Evolutionary conservation across 2,888 invertebrate genomes (phyloP).

Genomic region (Unio pictorum): DNA sequence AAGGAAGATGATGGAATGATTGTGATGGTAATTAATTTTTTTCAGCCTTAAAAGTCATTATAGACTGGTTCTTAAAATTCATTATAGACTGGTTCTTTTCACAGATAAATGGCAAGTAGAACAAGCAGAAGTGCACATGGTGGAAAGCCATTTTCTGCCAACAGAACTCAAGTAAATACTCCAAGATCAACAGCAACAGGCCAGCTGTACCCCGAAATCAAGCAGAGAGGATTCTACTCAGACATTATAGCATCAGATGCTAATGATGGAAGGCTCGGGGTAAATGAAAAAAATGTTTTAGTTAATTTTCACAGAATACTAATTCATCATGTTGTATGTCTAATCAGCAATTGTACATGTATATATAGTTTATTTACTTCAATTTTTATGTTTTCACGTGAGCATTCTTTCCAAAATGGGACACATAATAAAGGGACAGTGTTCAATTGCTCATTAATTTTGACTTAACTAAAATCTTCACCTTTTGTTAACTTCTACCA

Average conservation of each 20-base stretch:
- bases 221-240: slow-evolving; percentile 70
- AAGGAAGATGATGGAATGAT: too few species aligned
- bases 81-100: not conserved
- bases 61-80: not conserved
- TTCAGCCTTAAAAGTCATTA: too few species aligned
- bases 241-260: slow-evolving; percentile 63
- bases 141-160: slow-evolving; percentile 59
- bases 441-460: too few species aligned
- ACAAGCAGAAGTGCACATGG: slow-evolving; percentile 47
- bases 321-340: too few species aligned
- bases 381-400: too few species aligned
- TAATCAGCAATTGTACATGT: too few species aligned
- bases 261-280: slow-evolving; percentile 40
- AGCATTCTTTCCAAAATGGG: too few species aligned
- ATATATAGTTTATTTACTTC: too few species aligned
- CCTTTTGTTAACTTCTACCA: too few species aligned
- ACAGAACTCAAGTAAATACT: slow-evolving; percentile 37
- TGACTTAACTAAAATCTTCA: too few species aligned
- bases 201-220: slow-evolving; percentile 68
- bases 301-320: not conserved
- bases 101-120: slow-evolving; percentile 40
- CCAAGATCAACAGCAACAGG: slow-evolving; percentile 37
- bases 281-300: slow-evolving; percentile 18
- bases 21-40: too few species aligned
- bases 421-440: too few species aligned